These are phyloP conservation scores for Colostygia pectinataria DNA, from an alignment of 2,888 invertebrate species.

Conservation along the genomic window DNA sequence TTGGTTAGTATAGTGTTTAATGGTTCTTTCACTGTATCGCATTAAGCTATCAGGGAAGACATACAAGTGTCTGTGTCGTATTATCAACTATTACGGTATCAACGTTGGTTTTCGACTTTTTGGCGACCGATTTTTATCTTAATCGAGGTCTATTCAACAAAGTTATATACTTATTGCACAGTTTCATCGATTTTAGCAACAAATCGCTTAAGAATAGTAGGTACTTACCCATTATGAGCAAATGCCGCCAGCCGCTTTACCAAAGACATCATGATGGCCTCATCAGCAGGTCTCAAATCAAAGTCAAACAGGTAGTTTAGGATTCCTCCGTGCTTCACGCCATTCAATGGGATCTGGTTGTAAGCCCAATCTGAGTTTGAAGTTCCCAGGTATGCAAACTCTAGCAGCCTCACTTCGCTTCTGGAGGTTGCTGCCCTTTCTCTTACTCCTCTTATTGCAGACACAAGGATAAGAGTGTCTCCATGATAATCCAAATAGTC, in stretches of 20 bases:
- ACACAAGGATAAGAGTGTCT: constrained; percentile 59
- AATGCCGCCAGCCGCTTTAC: constrained; percentile 53
- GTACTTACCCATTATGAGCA: constrained; percentile 59
- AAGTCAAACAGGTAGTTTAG: constrained; percentile 64
- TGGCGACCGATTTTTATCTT: too few species aligned
- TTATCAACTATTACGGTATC: too few species aligned
- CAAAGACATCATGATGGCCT: constrained; percentile 42
- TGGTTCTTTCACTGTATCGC: too few species aligned
- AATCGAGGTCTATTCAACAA: too few species aligned
- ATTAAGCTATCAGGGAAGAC: too few species aligned
- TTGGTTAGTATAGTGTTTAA: too few species aligned
- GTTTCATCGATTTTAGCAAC: too few species aligned
- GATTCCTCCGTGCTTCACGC: constrained; percentile 63
- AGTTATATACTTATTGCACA: too few species aligned
- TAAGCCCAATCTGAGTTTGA: constrained; percentile 58
- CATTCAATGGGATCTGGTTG: constrained; percentile 55
- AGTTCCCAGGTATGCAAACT: constrained; percentile 63
- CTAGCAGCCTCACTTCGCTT: constrained; percentile 55
- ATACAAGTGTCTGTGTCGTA: too few species aligned
- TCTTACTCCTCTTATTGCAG: constrained; percentile 56
- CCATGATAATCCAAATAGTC: constrained; percentile 69
- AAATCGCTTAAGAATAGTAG: too few species aligned
- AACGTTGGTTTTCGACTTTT: too few species aligned
- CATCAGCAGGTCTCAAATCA: constrained; percentile 49
- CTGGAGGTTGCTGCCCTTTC: constrained; percentile 58